Base-by-base conservation (phyloP, 2,113 vertebrate species). In the Pimephales promelas region DNA sequence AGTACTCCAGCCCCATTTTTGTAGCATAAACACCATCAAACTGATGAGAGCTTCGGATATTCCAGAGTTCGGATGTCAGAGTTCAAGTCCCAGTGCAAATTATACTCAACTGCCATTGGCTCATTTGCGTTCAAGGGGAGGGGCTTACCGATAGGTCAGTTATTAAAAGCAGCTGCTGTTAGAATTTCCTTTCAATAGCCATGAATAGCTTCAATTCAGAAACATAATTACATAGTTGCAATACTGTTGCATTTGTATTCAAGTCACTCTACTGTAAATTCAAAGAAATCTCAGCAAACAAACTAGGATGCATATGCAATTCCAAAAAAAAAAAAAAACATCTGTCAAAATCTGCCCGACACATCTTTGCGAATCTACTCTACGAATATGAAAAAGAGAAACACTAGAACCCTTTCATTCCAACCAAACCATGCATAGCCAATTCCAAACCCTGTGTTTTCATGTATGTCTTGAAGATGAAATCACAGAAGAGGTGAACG, bases 271-370 rank as follows among this genome's bases (percentile, higher is more conserved):
- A 24, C 13, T 62, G 79, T 76, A 64, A 73, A 49, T 49, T 10
- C 57, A 43, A 54, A 22, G 10, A 56, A 43, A 11, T 59, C 68
- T 52, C 54, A 71, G 70, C 22, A 72, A 45, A 80, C 40, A 73
- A 83, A 74, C 74, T 34, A 52, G 34, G 18, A 49, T 49, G 70
- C 6, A 34, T 54, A 80, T 45, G 11, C 81, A 72, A 76, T 84
- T 85, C 40, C n/a, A n/a, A n/a, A n/a, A n/a, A 80, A 66, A 77
- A 72, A 34, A 88, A 47, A 73, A 22, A 70, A 34, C 82, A 80
- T 56, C 75, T 80, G 82, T 73, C 75, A 85, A 36, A 83, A 64
- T 54, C 47, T 59, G 20, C 45, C 61, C n/a, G 62, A 66, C 52
- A 56, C 68, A 81, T 74, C 62, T 74, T 9, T 82, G 72, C 31